Percentiles rank a stretch among this genome's conserved stretches.
These are phyloP conservation scores for Hafferia zeledoni DNA, from an alignment of 2,797 vertebrate species.

Conservation along the genomic window DNA sequence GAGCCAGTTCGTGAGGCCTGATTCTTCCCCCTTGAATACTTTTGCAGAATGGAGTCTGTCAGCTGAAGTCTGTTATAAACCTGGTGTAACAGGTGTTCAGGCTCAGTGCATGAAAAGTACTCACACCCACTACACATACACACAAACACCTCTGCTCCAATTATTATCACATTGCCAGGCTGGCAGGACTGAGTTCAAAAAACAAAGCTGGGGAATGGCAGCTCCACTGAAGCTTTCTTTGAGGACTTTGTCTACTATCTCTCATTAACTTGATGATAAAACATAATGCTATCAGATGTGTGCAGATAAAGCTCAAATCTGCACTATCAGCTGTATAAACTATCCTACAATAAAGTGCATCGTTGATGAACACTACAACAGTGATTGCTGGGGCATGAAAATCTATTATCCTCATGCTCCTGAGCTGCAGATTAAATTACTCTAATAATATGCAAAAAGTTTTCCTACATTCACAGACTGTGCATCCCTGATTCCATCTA, in stretches of 20 bases:
- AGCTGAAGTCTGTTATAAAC: neutral
- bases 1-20: neutral
- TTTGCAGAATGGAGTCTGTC: neutral
- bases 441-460: neutral
- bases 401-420: neutral
- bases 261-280: neutral
- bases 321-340: neutral
- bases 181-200: neutral
- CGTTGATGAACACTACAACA: neutral
- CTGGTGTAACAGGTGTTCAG: neutral
- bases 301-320: constrained; percentile 4
- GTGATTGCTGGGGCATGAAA: neutral
- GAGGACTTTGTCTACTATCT: neutral
- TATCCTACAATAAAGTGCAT: neutral
- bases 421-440: neutral
- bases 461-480: neutral
- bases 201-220: neutral
- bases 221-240: neutral
- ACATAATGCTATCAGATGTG: neutral
- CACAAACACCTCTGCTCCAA: neutral
- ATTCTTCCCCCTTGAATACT: neutral
- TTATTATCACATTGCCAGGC: neutral
- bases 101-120: neutral
- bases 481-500: neutral
- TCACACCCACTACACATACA: neutral